A percentile compares a stretch with the other conserved stretches of the same genome.
phyloP scores from a whole-genome alignment of 2,797 vertebrate genomes.

The Syngnathus acus region DNA sequence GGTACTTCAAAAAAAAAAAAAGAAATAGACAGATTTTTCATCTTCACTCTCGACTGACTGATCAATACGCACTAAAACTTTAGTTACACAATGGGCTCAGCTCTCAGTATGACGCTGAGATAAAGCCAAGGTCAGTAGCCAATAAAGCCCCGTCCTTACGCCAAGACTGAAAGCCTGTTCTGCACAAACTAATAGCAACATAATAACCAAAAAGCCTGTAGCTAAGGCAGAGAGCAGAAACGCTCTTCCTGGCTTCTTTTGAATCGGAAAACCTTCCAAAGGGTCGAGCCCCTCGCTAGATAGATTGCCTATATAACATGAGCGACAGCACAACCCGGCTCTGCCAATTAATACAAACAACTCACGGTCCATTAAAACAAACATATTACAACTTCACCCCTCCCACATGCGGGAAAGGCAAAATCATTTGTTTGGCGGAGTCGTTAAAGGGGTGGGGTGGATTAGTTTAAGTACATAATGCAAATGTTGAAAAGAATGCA shows the following conservation, averaged over 20 bases:
- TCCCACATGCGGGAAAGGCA: conserved; percentile 24
- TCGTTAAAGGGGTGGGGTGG: conserved; percentile 14
- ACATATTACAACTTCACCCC: conserved; percentile 41
- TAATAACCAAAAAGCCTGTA: conserved; percentile 29
- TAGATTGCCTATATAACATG: neutral
- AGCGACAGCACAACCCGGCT: conserved; percentile 23
- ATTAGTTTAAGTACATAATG: conserved; percentile 55
- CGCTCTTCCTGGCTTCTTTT: neutral
- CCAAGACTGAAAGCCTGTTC: conserved; percentile 40
- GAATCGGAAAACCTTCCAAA: neutral
- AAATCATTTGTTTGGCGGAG: conserved; percentile 31
- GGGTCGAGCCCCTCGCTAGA: neutral
- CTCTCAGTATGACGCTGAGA: conserved; percentile 16
- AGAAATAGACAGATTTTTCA: conserved; percentile 2
- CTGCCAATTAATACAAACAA: conserved; percentile 54
- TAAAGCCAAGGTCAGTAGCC: conserved; percentile 44
- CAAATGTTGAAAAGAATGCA: conserved; percentile 31
- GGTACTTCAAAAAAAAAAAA: neutral
- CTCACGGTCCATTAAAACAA: conserved; percentile 50
- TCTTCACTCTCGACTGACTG: conserved; percentile 36
- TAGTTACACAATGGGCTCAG: conserved; percentile 34
- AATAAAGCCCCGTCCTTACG: conserved; percentile 34
- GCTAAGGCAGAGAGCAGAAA: neutral
- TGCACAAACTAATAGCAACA: conserved; percentile 40
- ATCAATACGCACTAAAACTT: conserved; percentile 51